A percentile compares a stretch with the other conserved stretches of the same genome.
Evolutionary conservation across 1,140 invertebrate species (phyloP).

Genomic region (Helicoverpa zea): DNA sequence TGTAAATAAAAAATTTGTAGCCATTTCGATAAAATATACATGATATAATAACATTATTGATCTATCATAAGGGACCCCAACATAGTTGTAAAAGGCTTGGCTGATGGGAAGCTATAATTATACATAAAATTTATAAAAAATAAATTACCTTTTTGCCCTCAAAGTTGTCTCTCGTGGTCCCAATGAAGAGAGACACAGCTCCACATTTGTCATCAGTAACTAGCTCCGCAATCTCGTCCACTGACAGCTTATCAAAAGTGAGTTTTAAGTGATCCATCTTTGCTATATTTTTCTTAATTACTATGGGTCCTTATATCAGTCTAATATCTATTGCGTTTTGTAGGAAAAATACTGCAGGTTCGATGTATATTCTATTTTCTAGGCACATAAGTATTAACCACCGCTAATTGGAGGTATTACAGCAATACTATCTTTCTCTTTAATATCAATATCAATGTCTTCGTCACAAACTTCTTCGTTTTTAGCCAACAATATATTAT

Average conservation of each 20-base stretch:
- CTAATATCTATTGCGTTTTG: background rate
- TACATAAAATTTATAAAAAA: background rate
- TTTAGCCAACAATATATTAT: constrained; percentile 92
- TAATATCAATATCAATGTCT: constrained; percentile 87
- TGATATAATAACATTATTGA: too few species aligned
- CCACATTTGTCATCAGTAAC: constrained; percentile 93
- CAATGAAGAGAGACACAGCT: constrained; percentile 96
- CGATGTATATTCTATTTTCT: background rate
- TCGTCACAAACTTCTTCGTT: constrained; percentile 92
- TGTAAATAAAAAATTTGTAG: too few species aligned
- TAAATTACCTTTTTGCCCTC: constrained; percentile 91
- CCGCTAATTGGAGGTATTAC: constrained; percentile 96
- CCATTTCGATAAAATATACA: too few species aligned
- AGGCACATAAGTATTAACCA: constrained; percentile 87
- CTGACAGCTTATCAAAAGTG: constrained; percentile 89
- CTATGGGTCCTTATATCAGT: background rate
- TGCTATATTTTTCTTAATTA: background rate
- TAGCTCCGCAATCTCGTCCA: constrained; percentile 90
- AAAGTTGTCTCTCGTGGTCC: constrained; percentile 96
- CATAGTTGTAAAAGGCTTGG: too few species aligned
- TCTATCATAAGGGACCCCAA: too few species aligned
- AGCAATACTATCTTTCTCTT: constrained; percentile 92
- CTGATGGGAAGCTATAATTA: background rate
- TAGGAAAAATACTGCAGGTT: background rate
- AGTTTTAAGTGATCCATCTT: constrained; percentile 91